A percentile compares a stretch with the other conserved stretches of the same genome.
Evolutionary conservation across 2,113 vertebrate species (phyloP).

Genomic region (Notarius quadriscutis): DNA sequence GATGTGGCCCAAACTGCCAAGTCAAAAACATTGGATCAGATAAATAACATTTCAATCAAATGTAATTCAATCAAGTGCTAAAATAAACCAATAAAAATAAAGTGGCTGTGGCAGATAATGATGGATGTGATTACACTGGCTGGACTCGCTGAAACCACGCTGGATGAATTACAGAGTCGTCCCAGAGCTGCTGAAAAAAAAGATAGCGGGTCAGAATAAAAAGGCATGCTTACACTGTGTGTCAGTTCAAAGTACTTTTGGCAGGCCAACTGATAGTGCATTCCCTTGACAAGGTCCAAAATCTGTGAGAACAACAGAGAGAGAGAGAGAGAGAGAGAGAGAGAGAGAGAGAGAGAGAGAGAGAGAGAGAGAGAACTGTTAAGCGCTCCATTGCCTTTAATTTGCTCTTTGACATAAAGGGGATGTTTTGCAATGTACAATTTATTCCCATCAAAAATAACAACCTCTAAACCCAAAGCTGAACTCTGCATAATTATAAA

Average conservation of each 20-base stretch:
- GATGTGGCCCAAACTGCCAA: slow-evolving; percentile 57
- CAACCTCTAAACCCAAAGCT: not conserved
- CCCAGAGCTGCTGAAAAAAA: slow-evolving; percentile 55
- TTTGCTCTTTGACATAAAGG: not conserved
- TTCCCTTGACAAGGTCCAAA: slow-evolving; percentile 93
- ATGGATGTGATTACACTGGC: slow-evolving; percentile 60
- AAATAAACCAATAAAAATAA: slow-evolving; percentile 68
- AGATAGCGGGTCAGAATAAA: slow-evolving; percentile 45
- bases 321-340: not conserved
- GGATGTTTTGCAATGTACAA: not conserved
- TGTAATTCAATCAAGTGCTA: slow-evolving; percentile 59
- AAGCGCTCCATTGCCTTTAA: not conserved
- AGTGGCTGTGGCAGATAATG: slow-evolving; percentile 59
- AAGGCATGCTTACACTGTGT: slow-evolving; percentile 85
- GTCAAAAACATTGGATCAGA: slow-evolving; percentile 19
- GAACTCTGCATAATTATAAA: not conserved
- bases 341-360: slow-evolving; percentile 16
- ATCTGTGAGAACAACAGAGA: slow-evolving; percentile 72
- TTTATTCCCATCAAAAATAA: not conserved
- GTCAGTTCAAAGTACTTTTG: slow-evolving; percentile 97
- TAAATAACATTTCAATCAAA: slow-evolving; percentile 32
- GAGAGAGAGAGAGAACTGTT: not conserved
- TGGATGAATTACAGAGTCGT: slow-evolving; percentile 47
- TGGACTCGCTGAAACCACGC: slow-evolving; percentile 47
- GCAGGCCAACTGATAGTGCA: slow-evolving; percentile 96